Evolutionary conservation across 2,797 vertebrate genomes (phyloP).

Genomic region (Aeoliscus strigatus): DNA sequence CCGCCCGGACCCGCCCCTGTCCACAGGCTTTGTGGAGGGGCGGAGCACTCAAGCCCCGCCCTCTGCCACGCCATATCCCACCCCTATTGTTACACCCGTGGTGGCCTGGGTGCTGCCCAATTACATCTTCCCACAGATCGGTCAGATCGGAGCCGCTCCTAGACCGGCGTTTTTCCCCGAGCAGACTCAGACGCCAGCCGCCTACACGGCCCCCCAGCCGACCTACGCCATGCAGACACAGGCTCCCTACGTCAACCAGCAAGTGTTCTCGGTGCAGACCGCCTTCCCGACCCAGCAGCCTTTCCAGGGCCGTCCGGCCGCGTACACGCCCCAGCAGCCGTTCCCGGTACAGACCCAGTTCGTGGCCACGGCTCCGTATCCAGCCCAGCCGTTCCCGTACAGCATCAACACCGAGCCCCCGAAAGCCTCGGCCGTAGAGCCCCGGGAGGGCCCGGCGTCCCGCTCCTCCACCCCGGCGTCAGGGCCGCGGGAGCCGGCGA

Average conservation of each 20-base stretch:
- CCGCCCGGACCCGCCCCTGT: slow-evolving; percentile 56
- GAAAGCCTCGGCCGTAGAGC: slow-evolving; percentile 57
- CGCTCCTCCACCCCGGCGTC: slow-evolving; percentile 74
- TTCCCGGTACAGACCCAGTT: slow-evolving; percentile 72
- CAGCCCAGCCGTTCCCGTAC: slow-evolving; percentile 69
- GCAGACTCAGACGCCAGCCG: slow-evolving; percentile 62
- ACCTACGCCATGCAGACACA: slow-evolving; percentile 65
- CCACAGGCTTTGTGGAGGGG: slow-evolving; percentile 66
- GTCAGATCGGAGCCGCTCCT: slow-evolving; percentile 58
- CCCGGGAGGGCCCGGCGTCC: slow-evolving; percentile 59
- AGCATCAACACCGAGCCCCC: slow-evolving; percentile 53
- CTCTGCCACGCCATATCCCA: slow-evolving; percentile 66
- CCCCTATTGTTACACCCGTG: slow-evolving; percentile 82
- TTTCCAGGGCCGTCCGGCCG: slow-evolving; percentile 46
- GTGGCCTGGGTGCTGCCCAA: slow-evolving; percentile 85
- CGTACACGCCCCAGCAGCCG: slow-evolving; percentile 50
- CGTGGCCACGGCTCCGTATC: slow-evolving; percentile 60
- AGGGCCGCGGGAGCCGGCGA: slow-evolving; percentile 64
- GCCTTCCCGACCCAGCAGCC: slow-evolving; percentile 60
- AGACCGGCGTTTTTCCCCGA: slow-evolving; percentile 71
- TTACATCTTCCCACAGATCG: slow-evolving; percentile 74
- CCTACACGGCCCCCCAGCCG: slow-evolving; percentile 50
- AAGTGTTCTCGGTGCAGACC: slow-evolving; percentile 64
- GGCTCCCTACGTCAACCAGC: slow-evolving; percentile 42
- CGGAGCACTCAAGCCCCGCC: slow-evolving; percentile 66